These are phyloP conservation scores for Calliphora vicina DNA, from an alignment of 1,140 invertebrate species.

Conservation along the genomic window DNA sequence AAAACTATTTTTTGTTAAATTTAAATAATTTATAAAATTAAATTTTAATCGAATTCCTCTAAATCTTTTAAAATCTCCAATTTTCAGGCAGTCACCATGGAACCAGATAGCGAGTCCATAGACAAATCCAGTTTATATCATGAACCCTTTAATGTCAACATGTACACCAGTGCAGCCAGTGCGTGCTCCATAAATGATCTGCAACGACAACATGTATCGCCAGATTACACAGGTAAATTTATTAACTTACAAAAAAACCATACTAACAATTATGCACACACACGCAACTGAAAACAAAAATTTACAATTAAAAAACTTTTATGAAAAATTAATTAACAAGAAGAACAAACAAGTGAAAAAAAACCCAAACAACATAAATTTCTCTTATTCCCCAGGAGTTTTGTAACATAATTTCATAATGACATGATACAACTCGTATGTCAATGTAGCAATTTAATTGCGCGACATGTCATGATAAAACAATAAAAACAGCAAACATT, in stretches of 20 bases:
- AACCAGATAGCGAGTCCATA: conserved; percentile 62
- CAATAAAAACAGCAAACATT: neutral
- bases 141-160: conserved; percentile 65
- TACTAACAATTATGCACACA: neutral
- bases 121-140: conserved; percentile 66
- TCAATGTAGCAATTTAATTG: conserved; percentile 13
- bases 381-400: neutral
- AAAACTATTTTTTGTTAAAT: too few relatives aligned
- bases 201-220: conserved; percentile 63
- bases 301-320: neutral
- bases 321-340: conserved; percentile 1
- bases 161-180: conserved; percentile 63
- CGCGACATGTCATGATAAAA: neutral
- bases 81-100: conserved; percentile 57
- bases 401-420: conserved; percentile 4
- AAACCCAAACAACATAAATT: neutral
- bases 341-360: neutral
- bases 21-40: too few relatives aligned
- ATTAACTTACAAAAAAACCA: neutral
- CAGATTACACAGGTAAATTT: conserved; percentile 64
- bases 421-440: conserved; percentile 1
- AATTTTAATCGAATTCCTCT: too few relatives aligned
- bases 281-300: neutral
- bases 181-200: conserved; percentile 62
- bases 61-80: too few relatives aligned